phyloP scores from a whole-genome alignment of 2,797 vertebrate genomes.

The Sylvia borin region DNA sequence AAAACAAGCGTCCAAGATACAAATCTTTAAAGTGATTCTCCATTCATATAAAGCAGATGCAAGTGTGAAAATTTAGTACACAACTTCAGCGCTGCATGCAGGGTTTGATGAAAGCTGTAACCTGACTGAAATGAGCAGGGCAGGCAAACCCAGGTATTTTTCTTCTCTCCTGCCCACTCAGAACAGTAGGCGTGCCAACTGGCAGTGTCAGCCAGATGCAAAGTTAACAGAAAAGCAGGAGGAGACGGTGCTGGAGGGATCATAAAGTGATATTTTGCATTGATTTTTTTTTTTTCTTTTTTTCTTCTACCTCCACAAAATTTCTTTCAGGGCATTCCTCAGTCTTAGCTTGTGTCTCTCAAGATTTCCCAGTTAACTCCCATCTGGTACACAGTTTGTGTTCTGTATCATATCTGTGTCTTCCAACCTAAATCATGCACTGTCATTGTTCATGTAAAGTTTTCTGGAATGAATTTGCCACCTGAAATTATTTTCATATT shows the following conservation, averaged over 20 bases:
- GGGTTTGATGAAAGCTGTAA: not conserved
- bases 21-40: not conserved
- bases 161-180: not conserved
- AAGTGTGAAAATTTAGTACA: not conserved
- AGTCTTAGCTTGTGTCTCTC: not conserved
- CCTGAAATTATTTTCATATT: not conserved
- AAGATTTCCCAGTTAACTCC: not conserved
- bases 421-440: not conserved
- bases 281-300: not conserved
- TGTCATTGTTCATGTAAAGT: not conserved
- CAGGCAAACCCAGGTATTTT: not conserved
- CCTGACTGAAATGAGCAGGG: not conserved
- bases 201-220: not conserved
- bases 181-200: not conserved
- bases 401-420: not conserved
- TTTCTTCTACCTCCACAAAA: fast-evolving
- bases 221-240: not conserved
- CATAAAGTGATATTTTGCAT: not conserved
- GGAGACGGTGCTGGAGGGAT: not conserved
- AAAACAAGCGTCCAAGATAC: not conserved
- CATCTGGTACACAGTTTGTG: not conserved
- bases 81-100: not conserved
- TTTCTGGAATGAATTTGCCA: not conserved
- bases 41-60: not conserved
- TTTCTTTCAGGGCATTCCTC: not conserved